Evolutionary conservation across 2,113 vertebrate species (phyloP), one percentile per base, ranked within the genome.

Genomic region (Ceratotherium simum): DNA sequence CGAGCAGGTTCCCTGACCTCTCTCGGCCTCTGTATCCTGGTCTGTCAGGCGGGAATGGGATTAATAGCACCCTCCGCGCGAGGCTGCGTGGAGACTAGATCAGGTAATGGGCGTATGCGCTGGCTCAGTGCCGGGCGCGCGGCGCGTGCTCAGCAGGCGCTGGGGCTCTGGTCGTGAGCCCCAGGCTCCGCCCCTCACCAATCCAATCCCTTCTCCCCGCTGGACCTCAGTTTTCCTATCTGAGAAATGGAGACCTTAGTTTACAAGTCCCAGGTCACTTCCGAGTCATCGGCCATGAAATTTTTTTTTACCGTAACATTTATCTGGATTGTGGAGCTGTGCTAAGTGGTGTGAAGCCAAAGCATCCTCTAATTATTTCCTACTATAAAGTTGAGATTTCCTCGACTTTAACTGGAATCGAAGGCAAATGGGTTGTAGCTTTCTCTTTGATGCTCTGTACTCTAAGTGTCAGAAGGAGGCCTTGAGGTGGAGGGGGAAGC

Each of bases 81-180:
- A 3, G 42, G 20, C 6, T 21, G 29, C 31, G 33, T 23, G 29
- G 76, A 54, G n/a, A 23, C 33, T 18, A 31, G 39, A 5, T 42
- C 2, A 6, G 46, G 33, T 11, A 18, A 27, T 4, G 4, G n/a
- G 8, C 6, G 27, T 11, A 1, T 0, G 1, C 4, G 33, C 20
- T 10, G 51, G 48, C 31, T 83, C 4, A 17, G 70, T 6, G 2
- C 39, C 27, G 46, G 76, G 18, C 1, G 1, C 0, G 23, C 33
- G 42, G 3, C 6, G 48, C 13, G 7, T 6, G 13, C 14, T 23
- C n/a, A 2, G 72, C 36, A 56, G 20, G 8, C 6, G 13, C 39
- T 27, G 10, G 8, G 48, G 13, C 81, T 13, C 0, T 4, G 42
- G 31, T 5, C 62, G 29, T 25, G 75, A 76, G 65, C 46, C 67